phyloP scores from a whole-genome alignment of 2,797 vertebrate genomes.

The Rhynchonycteris naso region DNA sequence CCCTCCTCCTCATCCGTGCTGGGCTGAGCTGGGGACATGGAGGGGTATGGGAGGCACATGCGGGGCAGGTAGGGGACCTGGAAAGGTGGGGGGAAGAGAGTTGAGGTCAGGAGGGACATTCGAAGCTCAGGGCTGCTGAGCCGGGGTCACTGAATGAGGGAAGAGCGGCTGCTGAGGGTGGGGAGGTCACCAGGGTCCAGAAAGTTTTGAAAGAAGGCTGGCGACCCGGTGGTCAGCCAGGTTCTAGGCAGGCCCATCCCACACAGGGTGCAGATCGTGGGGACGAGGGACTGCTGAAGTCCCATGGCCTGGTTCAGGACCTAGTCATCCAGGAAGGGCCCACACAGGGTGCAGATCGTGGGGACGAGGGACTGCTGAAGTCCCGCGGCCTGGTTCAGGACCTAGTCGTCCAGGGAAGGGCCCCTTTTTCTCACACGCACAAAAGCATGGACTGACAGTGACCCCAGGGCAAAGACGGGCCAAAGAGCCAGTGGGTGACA shows the following conservation, averaged over 20 bases:
- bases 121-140: background rate
- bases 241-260: background rate
- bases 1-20: constrained; percentile 97
- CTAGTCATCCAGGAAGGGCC: fast-evolving
- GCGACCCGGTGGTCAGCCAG: background rate
- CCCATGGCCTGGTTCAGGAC: background rate
- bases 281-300: background rate
- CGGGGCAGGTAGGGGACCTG: constrained; percentile 93
- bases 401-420: too few relatives aligned
- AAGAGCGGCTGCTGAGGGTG: fast-evolving
- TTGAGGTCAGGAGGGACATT: background rate
- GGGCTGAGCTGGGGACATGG: constrained; percentile 91
- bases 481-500: too few relatives aligned
- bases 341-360: background rate
- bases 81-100: background rate
- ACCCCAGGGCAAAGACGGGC: background rate
- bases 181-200: background rate
- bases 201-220: background rate
- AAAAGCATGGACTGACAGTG: background rate
- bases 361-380: background rate
- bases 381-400: background rate
- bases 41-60: constrained; percentile 88
- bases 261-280: background rate
- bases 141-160: background rate
- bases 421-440: background rate